phyloP scores from a whole-genome alignment of 2,797 vertebrate genomes.

The Pempheris klunzingeri region DNA sequence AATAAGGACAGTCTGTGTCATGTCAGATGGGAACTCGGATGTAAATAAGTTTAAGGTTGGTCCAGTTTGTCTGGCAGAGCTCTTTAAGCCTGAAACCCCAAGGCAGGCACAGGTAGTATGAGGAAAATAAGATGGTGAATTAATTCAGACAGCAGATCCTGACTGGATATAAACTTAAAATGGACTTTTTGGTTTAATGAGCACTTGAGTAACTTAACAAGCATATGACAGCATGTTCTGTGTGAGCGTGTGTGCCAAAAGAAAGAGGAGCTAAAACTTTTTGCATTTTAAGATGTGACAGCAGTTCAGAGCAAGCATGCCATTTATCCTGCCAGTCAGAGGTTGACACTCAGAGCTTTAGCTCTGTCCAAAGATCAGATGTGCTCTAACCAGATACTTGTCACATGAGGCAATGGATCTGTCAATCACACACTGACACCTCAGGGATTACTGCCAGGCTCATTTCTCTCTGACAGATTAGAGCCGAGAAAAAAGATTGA shows the following conservation, averaged over 20 bases:
- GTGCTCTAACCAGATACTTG: conserved; percentile 66
- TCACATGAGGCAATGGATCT: conserved; percentile 68
- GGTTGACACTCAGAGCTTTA: conserved; percentile 48
- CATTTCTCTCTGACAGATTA: conserved; percentile 47
- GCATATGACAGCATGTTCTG: conserved; percentile 47
- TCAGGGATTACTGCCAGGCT: conserved; percentile 59
- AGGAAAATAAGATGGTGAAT: conserved; percentile 62
- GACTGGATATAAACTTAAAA: conserved; percentile 44
- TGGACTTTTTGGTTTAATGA: conserved; percentile 49
- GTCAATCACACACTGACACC: conserved; percentile 68
- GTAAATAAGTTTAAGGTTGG: conserved; percentile 48
- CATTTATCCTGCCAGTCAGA: conserved; percentile 66
- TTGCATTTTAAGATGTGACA: conserved; percentile 44
- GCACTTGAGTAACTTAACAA: conserved; percentile 33
- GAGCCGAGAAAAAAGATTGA: conserved; percentile 42
- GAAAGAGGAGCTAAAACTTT: conserved; percentile 31
- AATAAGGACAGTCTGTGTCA: conserved; percentile 38
- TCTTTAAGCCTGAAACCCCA: conserved; percentile 42
- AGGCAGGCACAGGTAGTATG: conserved; percentile 46
- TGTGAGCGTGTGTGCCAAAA: background rate
- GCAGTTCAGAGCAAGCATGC: conserved; percentile 29
- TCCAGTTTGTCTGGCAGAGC: conserved; percentile 32
- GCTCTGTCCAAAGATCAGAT: conserved; percentile 60
- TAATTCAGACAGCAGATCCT: conserved; percentile 46
- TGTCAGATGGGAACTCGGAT: conserved; percentile 29